Conservation (phyloP, 2,797 vertebrate genomes). For the Coluber constrictor region DNA sequence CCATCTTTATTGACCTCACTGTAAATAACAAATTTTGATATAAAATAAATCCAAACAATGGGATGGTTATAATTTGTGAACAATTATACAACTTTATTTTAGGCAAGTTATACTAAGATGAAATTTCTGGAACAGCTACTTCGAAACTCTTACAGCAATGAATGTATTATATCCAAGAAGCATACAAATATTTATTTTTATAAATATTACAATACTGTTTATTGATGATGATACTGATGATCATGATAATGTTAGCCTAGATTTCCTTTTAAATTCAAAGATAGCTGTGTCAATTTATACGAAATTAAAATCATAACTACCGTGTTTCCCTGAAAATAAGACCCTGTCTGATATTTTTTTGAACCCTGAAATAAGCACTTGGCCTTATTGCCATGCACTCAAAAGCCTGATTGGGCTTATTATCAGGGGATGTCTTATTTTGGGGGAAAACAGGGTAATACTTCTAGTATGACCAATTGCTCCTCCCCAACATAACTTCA, state of each 20-base stretch:
- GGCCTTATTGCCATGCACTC: no score
- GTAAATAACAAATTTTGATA: constrained; percentile 46
- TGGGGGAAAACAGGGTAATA: neutral
- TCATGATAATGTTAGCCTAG: neutral
- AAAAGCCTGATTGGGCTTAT: no score
- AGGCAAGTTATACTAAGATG: constrained; percentile 50
- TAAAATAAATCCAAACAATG: neutral
- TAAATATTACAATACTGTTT: neutral
- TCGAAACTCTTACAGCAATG: constrained; percentile 55
- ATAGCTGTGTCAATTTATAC: neutral
- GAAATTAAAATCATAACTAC: neutral
- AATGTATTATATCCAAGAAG: constrained; percentile 59
- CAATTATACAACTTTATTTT: constrained; percentile 67
- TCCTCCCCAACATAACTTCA: neutral
- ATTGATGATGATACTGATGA: neutral
- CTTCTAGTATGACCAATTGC: neutral
- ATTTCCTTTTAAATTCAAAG: neutral
- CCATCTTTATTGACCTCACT: constrained; percentile 48
- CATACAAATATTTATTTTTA: constrained; percentile 25
- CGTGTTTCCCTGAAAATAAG: no score
- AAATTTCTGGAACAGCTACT: constrained; percentile 48
- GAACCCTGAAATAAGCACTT: no score
- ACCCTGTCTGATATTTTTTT: no score
- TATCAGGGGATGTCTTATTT: no score
- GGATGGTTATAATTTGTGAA: constrained; percentile 44